These are phyloP conservation scores for Argyresthia albistria DNA, from an alignment of 2,888 invertebrate genomes.

Conservation along the genomic window DNA sequence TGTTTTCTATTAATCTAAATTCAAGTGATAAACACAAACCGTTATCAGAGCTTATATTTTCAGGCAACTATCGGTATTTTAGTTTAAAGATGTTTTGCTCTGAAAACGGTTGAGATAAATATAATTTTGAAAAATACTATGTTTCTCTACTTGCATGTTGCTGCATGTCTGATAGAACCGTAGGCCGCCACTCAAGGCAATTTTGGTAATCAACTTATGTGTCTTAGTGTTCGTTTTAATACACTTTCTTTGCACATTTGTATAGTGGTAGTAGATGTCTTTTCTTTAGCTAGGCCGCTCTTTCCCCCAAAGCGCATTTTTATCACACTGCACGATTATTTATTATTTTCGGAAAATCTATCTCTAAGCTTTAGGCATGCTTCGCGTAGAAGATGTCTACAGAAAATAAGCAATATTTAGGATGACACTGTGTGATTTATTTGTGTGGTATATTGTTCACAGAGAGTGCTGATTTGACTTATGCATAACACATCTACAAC, in stretches of 20 bases:
- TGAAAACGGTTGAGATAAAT: slow-evolving; percentile 43
- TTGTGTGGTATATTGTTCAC: slow-evolving; percentile 2
- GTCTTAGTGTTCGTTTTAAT: slow-evolving; percentile 42
- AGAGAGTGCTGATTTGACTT: neutral
- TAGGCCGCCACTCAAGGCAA: slow-evolving; percentile 63
- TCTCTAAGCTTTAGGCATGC: slow-evolving; percentile 67
- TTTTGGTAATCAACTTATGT: slow-evolving; percentile 61
- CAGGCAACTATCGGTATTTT: no score
- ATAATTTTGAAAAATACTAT: slow-evolving; percentile 33
- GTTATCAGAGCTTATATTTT: slow-evolving; percentile 36
- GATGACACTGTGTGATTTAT: slow-evolving; percentile 12
- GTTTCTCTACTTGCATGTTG: slow-evolving; percentile 67
- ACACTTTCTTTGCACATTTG: slow-evolving; percentile 70
- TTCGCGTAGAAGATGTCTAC: slow-evolving; percentile 60
- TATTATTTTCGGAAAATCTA: slow-evolving; percentile 53
- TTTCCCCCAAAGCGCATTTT: slow-evolving; percentile 63
- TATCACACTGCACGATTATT: slow-evolving; percentile 69
- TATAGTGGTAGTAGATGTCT: slow-evolving; percentile 63
- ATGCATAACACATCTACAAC: neutral
- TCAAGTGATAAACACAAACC: slow-evolving; percentile 34
- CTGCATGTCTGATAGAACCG: slow-evolving; percentile 67
- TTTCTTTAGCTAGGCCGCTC: slow-evolving; percentile 69
- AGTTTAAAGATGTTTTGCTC: slow-evolving; percentile 14
- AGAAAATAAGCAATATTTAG: slow-evolving; percentile 3
- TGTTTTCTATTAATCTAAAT: slow-evolving; percentile 22